Conservation (phyloP, 2,113 vertebrate species). For the Galbula dea region DNA sequence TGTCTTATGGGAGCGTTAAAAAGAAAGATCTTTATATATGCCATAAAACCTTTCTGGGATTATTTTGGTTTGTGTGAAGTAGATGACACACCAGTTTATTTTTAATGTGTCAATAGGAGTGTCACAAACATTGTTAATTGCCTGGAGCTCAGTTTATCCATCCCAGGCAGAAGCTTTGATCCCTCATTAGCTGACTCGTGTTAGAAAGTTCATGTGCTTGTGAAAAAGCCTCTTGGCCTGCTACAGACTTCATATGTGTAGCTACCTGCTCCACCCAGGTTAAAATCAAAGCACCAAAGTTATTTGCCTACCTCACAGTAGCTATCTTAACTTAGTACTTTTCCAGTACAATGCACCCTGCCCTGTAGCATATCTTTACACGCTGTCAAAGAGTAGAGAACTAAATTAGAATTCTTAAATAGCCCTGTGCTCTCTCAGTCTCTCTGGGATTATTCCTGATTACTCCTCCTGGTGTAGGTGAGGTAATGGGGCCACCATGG, state of each 20-base stretch:
- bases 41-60: not conserved
- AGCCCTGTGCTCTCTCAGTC: not conserved
- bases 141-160: not conserved
- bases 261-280: not conserved
- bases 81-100: not conserved
- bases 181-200: not conserved
- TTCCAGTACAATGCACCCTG: not conserved
- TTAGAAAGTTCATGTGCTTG: not conserved
- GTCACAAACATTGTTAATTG: not conserved
- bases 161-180: not conserved
- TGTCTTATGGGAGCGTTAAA: not conserved
- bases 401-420: not conserved
- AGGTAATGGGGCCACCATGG: not conserved
- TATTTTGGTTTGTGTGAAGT: not conserved
- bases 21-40: not conserved
- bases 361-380: not conserved
- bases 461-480: not conserved
- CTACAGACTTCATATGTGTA: not conserved
- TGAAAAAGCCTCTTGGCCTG: not conserved
- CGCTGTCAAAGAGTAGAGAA: not conserved
- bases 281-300: not conserved
- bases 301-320: not conserved
- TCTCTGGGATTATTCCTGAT: not conserved
- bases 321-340: not conserved
- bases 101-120: not conserved